phyloP scores from a whole-genome alignment of 23 tunicate genomes.

The Aplidium turbinatum region DNA sequence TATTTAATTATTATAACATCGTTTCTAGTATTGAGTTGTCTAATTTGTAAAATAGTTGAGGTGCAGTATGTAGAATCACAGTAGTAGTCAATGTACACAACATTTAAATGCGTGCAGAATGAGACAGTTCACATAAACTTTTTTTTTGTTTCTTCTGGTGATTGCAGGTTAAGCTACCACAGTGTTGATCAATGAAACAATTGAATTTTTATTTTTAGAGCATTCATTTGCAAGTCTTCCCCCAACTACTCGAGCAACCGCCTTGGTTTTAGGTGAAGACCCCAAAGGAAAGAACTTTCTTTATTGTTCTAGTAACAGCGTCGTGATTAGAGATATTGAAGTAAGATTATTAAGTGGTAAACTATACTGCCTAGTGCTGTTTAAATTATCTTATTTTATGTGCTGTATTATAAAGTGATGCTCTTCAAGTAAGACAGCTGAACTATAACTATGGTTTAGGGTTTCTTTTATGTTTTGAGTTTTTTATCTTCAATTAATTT shows the following conservation, averaged over 20 bases:
- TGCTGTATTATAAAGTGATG: too few relatives aligned
- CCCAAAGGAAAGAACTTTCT: conserved; percentile 84
- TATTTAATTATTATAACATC: too few relatives aligned
- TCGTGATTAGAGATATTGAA: conserved; percentile 82
- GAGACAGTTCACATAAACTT: too few relatives aligned
- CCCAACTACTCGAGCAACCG: conserved; percentile 47
- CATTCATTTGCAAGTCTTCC: conserved; percentile 66
- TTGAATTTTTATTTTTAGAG: conserved; percentile 38
- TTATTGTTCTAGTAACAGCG: conserved; percentile 62
- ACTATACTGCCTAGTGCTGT: too few relatives aligned
- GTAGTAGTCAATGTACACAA: too few relatives aligned
- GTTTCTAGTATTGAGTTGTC: too few relatives aligned
- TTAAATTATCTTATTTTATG: too few relatives aligned
- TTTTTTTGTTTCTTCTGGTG: background rate
- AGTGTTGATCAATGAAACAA: background rate
- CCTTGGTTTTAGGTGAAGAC: conserved; percentile 67
- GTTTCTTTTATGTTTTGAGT: background rate
- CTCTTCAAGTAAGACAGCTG: background rate
- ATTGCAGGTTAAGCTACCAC: background rate
- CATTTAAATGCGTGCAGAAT: too few relatives aligned
- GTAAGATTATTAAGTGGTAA: conserved; percentile 24
- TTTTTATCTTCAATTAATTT: conserved; percentile 1
- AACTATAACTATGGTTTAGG: too few relatives aligned
- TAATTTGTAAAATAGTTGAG: too few relatives aligned
- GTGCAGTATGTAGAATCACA: too few relatives aligned